Evolutionary conservation across 2,113 vertebrate genomes (phyloP), one percentile per base, ranked within the genome.

Genomic region (Butorides virescens): DNA sequence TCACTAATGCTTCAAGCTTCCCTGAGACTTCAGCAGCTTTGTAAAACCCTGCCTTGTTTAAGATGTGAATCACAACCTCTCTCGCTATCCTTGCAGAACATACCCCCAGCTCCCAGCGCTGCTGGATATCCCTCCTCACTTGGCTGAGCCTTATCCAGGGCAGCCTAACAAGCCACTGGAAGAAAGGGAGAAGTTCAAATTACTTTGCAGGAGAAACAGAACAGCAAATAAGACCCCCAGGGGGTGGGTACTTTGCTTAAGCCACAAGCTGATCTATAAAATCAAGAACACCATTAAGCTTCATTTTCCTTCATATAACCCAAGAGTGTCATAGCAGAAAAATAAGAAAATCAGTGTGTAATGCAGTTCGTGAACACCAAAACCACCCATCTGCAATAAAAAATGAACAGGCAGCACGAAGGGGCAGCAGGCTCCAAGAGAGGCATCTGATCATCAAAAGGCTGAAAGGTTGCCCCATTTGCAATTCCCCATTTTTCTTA

Each of bases 1-100:
- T 83, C 75, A 86, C 68, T 91, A 91, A 92, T 2, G 6, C 68
- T 82, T 88, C 56, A 75, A 75, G 76, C 78, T 87, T 90, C 71
- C 67, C 66, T 37, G 75, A 90, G 65, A 85, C 65, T 94, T 86
- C 80, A 81, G 71, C 67, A 93, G 80, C 77, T 79, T 62, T 59
- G 36, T 58, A 65, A 91, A 97, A 36, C 67, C 17, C 52, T 89
- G 37, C 49, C 72, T 72, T 90, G 65, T 67, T 97, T 94, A 94
- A 94, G 49, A 94, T 90, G 86, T 67, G 86, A 88, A 88, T 94
- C 91, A 90, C 81, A 96, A 27, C 34, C 63, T 90, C 49, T 56
- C 44, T 76, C 22, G 47, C 75, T 59, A 17, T 52, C 75, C 93
- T 86, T 59, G 63, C 71, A 83, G 86, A 88, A 73, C 73, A 34